Evolutionary conservation across 2,797 vertebrate species (phyloP), one percentile per base, ranked within the genome.

Genomic region (Tamandua tetradactyla): DNA sequence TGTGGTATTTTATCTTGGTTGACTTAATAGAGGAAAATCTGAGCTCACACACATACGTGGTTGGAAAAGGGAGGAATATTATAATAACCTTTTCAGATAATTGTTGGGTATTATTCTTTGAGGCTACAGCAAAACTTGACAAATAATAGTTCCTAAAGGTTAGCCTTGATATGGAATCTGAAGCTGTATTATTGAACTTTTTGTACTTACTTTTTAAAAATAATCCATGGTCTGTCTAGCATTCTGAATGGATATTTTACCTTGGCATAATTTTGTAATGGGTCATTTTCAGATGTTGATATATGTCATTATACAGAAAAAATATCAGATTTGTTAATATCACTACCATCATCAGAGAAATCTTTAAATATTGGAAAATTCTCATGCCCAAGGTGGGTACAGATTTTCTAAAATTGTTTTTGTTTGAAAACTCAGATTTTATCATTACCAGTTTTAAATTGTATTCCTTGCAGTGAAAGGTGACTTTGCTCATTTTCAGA

Each of bases 371-470:
- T 61, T 68, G n/a, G 66, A 57, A 80, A n/a, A 27, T 35, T 66
- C 4, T 66, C 8, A 86, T 42, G 57, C 14, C 15, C 20, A 32
- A 62, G 9, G 61, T 59, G 15, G 35, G 59, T 40, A 57, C 25
- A 81, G 9, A 7, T 87, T 90, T 61, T 83, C 64, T 76, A 42
- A 90, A 90, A 59, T 87, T 49, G 62, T 27, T 71, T 82, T 91
- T 57, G 40, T 62, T 64, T 55, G 17, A 68, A 84, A 85, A 14
- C 22, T 69, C 37, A 68, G 22, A 91, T 74, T 76, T 80, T 66
- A 64, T 84, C 1, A 55, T 74, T 89, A 89, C 74, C 57, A 95
- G 59, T 35, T 93, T 78, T 72, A 37, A 86, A n/a, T 88, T 88
- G 15, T 79, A 87, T 79, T 61, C 61, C 13, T 71, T 82, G n/a